Evolutionary conservation across 92 coral and sea anemone genomes (phyloP), one percentile per base, ranked within the genome.

Genomic region (Epizoanthus rinbou): DNA sequence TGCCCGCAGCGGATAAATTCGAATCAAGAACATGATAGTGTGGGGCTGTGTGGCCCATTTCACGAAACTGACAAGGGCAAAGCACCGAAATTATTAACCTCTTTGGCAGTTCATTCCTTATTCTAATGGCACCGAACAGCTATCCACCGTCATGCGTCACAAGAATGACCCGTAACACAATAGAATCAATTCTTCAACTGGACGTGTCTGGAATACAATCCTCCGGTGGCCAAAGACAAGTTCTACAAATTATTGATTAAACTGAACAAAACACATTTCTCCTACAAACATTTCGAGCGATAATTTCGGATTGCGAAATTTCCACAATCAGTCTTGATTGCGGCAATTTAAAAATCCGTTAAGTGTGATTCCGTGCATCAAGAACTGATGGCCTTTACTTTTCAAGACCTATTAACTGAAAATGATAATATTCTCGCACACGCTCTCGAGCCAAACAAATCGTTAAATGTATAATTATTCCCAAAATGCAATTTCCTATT

Each of bases 21-120:
- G 1, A 9, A 50, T 39, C 6, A 9, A 13, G 35, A 63, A 78
- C 23, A 60, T 25, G 6, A 5, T 31, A 78, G 47, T 19, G 45
- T 4, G 15, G 6, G 6, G 23, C 43, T 62, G 45, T 22, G 43
- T 41, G 57, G 57, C 17, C 60, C 18, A 5, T 78, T 62, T 78
- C 71, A 78, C 59, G 82, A 62, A 76, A 39, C 39, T 21, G 69
- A 78, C 82, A 78, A 39, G 57, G 45, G 57, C 56, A 60, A 78
- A 78, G 71, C 8, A 41, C 41, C 22, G 69, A 35, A 62, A 76
- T 76, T 3, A 37, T 37, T 62, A 78, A 78, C 82, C 47, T 70
- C 75, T 41, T 45, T 63, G 70, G 35, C 13, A 78, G 71, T 59
- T 78, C 57, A 78, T 76, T 76, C 62, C 13, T 35, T 13, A 60